phyloP scores from a whole-genome alignment of 2,797 vertebrate species.

The Jordanella pulchra region DNA sequence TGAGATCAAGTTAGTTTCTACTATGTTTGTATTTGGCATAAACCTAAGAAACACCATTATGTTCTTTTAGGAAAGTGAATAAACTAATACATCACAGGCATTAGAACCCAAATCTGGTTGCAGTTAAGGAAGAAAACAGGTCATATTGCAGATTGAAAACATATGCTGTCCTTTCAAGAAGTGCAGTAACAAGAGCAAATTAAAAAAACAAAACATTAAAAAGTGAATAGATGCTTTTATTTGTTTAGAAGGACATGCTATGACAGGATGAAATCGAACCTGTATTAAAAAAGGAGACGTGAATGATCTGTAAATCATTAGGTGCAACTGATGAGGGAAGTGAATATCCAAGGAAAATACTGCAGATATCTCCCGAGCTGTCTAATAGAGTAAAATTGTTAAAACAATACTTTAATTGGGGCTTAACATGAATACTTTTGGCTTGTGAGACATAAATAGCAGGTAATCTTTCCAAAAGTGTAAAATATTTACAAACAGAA shows the following conservation, averaged over 20 bases:
- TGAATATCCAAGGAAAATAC: constrained; percentile 27
- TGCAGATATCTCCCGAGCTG: constrained; percentile 21
- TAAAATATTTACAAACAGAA: constrained; percentile 25
- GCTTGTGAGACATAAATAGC: constrained; percentile 16
- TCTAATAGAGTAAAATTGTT: constrained; percentile 14
- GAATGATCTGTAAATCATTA: constrained; percentile 12
- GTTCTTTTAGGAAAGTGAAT: constrained; percentile 20
- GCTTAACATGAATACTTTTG: constrained; percentile 16
- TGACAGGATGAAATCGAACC: constrained; percentile 8
- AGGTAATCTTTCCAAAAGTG: constrained; percentile 24
- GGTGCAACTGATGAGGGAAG: constrained; percentile 12
- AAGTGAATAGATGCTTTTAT: background rate
- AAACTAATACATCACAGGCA: constrained; percentile 15
- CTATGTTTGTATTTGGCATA: constrained; percentile 35
- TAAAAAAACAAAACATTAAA: background rate
- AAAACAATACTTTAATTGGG: constrained; percentile 32
- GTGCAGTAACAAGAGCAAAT: constrained; percentile 19
- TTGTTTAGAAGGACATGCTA: background rate
- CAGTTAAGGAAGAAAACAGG: constrained; percentile 24
- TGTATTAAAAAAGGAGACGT: constrained; percentile 2
- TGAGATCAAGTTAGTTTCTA: constrained; percentile 31
- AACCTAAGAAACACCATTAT: constrained; percentile 29
- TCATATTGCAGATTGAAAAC: constrained; percentile 58
- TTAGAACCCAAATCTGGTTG: constrained; percentile 31
- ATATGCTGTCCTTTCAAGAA: constrained; percentile 41